These are phyloP conservation scores for Turritopsis dohrnii DNA, from an alignment of 30 jellyfish, hydroid and myxozoan genomes.

Conservation along the genomic window DNA sequence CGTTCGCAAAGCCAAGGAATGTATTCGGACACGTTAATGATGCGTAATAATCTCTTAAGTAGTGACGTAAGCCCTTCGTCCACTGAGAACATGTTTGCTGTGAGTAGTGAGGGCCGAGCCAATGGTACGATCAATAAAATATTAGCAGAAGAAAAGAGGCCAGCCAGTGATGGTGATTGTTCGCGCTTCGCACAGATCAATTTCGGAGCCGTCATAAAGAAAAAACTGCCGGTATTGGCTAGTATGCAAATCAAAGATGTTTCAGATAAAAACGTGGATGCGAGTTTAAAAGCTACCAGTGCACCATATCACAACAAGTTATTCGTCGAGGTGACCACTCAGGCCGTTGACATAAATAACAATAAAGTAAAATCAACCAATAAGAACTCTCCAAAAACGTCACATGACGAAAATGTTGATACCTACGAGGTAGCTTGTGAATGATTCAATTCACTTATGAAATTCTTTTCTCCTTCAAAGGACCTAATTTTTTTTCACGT, in stretches of 20 bases:
- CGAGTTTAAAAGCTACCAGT: neutral
- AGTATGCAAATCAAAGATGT: conserved; percentile 3
- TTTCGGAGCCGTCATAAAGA: neutral
- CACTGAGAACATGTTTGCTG: neutral
- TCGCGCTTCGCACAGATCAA: neutral
- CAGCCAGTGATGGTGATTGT: conserved; percentile 9
- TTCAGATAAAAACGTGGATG: neutral
- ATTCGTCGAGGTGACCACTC: neutral
- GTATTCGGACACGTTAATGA: neutral
- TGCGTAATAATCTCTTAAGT: neutral
- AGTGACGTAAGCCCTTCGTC: neutral
- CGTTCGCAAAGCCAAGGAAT: conserved; percentile 4
- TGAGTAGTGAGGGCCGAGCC: neutral
- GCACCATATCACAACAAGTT: neutral
- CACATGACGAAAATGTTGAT: neutral
- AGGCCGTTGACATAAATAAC: neutral
- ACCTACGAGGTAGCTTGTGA: neutral
- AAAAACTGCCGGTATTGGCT: conserved; percentile 1
- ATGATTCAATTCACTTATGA: too few species aligned
- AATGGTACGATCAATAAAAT: neutral
- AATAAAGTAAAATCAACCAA: neutral
- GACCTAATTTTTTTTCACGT: too few species aligned
- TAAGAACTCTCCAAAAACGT: neutral
- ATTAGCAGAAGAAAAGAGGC: neutral
- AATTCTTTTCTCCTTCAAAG: too few species aligned